phyloP scores from a whole-genome alignment of 2,113 vertebrate genomes.

The Meleagris gallopavo region DNA sequence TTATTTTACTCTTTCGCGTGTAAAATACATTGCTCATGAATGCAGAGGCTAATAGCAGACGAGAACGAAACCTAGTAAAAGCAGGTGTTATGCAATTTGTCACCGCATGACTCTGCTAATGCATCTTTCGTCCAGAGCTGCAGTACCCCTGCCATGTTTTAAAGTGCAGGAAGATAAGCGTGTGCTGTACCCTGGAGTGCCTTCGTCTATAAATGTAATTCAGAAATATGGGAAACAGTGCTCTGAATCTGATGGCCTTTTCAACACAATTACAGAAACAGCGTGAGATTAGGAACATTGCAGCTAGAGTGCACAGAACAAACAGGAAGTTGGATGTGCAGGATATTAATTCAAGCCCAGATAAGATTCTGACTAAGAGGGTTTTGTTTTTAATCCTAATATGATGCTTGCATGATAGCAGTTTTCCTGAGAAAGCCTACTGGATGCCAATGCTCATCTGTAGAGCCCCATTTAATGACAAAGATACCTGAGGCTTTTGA shows the following conservation, averaged over 20 bases:
- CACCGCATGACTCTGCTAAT: constrained; percentile 31
- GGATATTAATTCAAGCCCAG: constrained; percentile 30
- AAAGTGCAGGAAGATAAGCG: constrained; percentile 45
- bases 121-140: constrained; percentile 27
- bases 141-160: constrained; percentile 5
- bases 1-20: not conserved
- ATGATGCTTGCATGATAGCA: not conserved
- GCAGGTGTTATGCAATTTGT: constrained; percentile 45
- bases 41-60: constrained; percentile 40
- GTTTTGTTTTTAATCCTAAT: not conserved
- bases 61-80: constrained; percentile 26
- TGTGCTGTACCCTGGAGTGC: not conserved
- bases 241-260: constrained; percentile 39
- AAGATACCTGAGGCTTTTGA: not conserved
- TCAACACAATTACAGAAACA: constrained; percentile 11
- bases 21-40: not conserved
- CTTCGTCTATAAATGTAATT: constrained; percentile 34
- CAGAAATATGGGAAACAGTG: constrained; percentile 43
- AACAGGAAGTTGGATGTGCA: not conserved
- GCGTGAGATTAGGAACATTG: constrained; percentile 19
- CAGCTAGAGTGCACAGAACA: not conserved
- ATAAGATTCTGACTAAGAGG: constrained; percentile 38
- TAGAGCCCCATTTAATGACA: not conserved
- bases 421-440: not conserved
- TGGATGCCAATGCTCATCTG: not conserved